Conservation (phyloP, 2,797 vertebrate species). For the Ceryle rudis region DNA sequence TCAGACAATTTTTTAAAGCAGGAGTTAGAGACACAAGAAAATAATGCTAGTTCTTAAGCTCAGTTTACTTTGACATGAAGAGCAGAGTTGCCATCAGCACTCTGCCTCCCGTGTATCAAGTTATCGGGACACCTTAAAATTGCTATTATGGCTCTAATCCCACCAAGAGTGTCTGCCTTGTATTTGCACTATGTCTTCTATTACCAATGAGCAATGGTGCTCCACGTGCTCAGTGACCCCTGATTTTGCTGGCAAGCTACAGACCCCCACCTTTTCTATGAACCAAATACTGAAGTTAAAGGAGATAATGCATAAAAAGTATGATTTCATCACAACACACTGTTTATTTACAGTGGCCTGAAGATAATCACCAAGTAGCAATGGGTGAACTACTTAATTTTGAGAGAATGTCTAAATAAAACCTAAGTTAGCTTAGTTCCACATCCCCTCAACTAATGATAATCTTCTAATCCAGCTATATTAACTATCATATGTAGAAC, state of each 20-base stretch:
- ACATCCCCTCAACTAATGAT: neutral
- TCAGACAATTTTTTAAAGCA: neutral
- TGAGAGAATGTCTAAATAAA: neutral
- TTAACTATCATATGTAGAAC: neutral
- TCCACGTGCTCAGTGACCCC: neutral
- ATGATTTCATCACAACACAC: neutral
- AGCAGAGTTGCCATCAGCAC: neutral
- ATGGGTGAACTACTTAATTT: neutral
- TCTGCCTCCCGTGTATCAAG: neutral
- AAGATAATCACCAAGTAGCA: neutral
- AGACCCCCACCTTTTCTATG: neutral
- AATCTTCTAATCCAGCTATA: neutral
- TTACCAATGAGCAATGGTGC: neutral
- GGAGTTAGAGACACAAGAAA: neutral
- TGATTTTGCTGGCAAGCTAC: neutral
- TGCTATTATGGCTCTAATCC: neutral
- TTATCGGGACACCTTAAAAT: neutral
- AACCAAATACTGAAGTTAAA: neutral
- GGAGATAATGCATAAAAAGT: neutral
- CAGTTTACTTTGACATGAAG: neutral
- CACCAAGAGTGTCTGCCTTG: neutral
- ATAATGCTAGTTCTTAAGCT: neutral
- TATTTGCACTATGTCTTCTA: neutral
- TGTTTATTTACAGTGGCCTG: neutral
- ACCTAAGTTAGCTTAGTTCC: neutral